Conservation (phyloP, 2,113 vertebrate species). For the Telmatochromis sp. region DNA sequence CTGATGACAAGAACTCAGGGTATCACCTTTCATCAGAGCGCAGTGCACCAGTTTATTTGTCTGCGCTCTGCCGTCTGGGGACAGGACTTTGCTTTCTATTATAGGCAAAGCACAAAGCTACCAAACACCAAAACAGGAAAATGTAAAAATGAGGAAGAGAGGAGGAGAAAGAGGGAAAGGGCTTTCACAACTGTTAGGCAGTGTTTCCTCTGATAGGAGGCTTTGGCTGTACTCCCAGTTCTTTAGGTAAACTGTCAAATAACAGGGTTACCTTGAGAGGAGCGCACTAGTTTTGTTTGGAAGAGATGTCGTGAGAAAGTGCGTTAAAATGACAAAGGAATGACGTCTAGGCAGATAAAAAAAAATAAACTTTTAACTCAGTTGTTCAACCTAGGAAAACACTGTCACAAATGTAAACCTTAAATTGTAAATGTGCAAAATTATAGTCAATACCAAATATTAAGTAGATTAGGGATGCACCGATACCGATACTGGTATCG, state of each 20-base stretch:
- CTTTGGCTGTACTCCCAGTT: constrained; percentile 68
- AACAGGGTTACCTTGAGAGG: constrained; percentile 40
- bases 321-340: not conserved
- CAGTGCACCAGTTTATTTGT: constrained; percentile 9
- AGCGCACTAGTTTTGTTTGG: not conserved
- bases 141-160: constrained; percentile 60
- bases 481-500: no score
- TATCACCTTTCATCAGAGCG: constrained; percentile 12
- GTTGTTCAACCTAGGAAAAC: not conserved
- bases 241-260: constrained; percentile 53
- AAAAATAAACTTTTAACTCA: not conserved
- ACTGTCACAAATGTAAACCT: not conserved
- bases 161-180: constrained; percentile 15
- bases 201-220: constrained; percentile 64
- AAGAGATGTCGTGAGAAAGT: not conserved
- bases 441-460: not conserved
- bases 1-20: not conserved
- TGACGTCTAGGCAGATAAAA: not conserved
- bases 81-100: constrained; percentile 23
- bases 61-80: not conserved
- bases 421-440: not conserved
- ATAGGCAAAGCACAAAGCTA: constrained; percentile 5
- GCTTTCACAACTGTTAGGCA: constrained; percentile 58
- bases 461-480: no score
- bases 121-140: constrained; percentile 61